These are phyloP conservation scores for Pachycephala philippinensis DNA, from an alignment of 2,113 vertebrate genomes.

Conservation along the genomic window DNA sequence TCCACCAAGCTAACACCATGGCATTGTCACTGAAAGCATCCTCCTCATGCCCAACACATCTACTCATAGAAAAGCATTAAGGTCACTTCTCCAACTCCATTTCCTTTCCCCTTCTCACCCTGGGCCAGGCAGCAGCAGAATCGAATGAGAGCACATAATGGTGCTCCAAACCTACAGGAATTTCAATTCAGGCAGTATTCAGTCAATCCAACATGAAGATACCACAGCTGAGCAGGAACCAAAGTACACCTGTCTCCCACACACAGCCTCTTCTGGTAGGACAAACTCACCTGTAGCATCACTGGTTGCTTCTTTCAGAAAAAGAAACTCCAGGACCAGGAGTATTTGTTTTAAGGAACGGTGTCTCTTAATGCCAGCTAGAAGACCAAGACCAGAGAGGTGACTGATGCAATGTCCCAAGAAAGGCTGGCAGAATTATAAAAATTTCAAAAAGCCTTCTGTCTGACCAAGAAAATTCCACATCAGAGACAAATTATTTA, in stretches of 20 bases:
- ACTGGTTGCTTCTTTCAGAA: not conserved
- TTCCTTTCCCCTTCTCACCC: not conserved
- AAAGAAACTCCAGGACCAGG: not conserved
- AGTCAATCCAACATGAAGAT: not conserved
- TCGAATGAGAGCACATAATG: not conserved
- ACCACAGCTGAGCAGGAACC: not conserved
- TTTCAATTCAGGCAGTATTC: no score
- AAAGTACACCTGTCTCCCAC: not conserved
- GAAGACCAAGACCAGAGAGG: not conserved
- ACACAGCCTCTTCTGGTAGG: no score
- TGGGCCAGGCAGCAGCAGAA: not conserved
- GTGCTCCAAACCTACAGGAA: not conserved
- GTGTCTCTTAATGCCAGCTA: not conserved
- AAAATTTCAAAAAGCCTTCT: not conserved
- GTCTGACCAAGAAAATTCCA: not conserved
- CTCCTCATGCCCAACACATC: not conserved
- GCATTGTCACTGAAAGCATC: not conserved
- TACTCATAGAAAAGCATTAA: not conserved
- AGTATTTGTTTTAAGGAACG: not conserved
- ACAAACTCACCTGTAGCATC: not conserved
- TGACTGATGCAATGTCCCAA: not conserved
- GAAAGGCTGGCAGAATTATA: not conserved
- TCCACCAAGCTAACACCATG: not conserved
- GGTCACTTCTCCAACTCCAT: accelerated
- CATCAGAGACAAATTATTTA: not conserved